Conservation (phyloP, 2,888 invertebrate genomes). For the Eilema griseolum region DNA sequence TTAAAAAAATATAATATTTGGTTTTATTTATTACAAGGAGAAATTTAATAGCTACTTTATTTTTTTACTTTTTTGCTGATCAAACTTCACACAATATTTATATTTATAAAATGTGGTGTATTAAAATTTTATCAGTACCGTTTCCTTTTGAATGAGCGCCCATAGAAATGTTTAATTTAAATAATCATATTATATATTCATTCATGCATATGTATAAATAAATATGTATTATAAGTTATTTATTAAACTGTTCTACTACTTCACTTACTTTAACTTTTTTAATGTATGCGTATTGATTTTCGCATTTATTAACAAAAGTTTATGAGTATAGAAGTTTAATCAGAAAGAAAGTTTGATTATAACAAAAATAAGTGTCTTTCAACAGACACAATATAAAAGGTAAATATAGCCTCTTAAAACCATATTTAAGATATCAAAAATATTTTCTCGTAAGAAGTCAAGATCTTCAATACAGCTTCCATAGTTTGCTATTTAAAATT, state of each 20-base stretch:
- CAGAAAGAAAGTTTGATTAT: slow-evolving; percentile 28
- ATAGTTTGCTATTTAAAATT: slow-evolving; percentile 35
- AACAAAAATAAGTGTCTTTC: slow-evolving; percentile 33
- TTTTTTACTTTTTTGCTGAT: slow-evolving; percentile 20
- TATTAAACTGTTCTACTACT: neutral
- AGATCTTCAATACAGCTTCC: slow-evolving; percentile 27
- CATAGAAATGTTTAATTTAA: neutral
- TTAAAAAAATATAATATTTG: slow-evolving; percentile 3
- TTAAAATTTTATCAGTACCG: neutral
- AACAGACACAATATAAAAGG: slow-evolving; percentile 41
- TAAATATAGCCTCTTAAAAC: slow-evolving; percentile 37
- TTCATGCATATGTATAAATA: neutral
- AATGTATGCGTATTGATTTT: neutral
- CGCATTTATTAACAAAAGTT: too few species aligned
- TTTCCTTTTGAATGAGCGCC: neutral
- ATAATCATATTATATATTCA: neutral
- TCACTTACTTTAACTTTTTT: neutral
- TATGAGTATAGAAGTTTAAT: slow-evolving; percentile 13
- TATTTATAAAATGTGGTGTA: neutral
- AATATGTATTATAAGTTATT: neutral
- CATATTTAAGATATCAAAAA: slow-evolving; percentile 26
- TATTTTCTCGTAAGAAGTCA: slow-evolving; percentile 1
- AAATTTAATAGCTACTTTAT: slow-evolving; percentile 31
- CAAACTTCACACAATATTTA: neutral
- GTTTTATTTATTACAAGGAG: slow-evolving; percentile 7